Base-by-base conservation (phyloP, 2,113 vertebrate species). In the Chloropsis hardwickii region DNA sequence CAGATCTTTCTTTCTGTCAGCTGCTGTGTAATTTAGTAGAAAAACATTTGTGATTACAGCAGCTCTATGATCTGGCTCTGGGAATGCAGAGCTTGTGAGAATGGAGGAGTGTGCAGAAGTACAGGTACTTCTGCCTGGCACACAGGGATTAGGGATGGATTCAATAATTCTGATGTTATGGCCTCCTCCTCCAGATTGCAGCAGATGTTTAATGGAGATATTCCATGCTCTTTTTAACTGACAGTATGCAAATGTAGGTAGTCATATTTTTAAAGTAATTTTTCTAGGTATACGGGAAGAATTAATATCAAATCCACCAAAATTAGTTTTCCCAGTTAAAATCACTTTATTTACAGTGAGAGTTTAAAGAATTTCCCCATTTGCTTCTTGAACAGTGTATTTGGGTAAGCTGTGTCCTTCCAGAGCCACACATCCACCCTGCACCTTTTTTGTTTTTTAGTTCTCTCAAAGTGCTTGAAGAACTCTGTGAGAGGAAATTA, bases 371-470 rank as follows among this genome's bases (percentile, higher is more conserved):
- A 56, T 33, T 61, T 73, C 13, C 22, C 37, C 24, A 20, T 44
- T 85, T 74, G 6, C 33, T 87, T 62, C 25, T 77, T 71, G 29
- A 94, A 66, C 39, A 27, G 17, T 25, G 6, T 24, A 12, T 60
- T 45, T 71, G 39, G 11, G 23, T 58, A 50, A 79, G 28, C 33
- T 28, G 37, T 39, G 14, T 56, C n/a, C 15, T 72, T 86, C 14
- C 54, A 86, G 39, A 48, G 42, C 16, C 5, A 2, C 12, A 17
- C 14, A 7, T 23, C 4, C 3, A 19, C 4, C 2, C 3, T 9
- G 0, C 14, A 14, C 2, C 1, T 0, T 27, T 29, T 33, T 19
- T 40, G 37, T 3, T 35, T 33, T 62, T 19, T 5, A 11, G 24
- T 2, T 6, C 5, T 13, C 23, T 40, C 14, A 15, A 77, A 50